phyloP scores from a whole-genome alignment of 2,113 vertebrate species.

The Pristiophorus japonicus region DNA sequence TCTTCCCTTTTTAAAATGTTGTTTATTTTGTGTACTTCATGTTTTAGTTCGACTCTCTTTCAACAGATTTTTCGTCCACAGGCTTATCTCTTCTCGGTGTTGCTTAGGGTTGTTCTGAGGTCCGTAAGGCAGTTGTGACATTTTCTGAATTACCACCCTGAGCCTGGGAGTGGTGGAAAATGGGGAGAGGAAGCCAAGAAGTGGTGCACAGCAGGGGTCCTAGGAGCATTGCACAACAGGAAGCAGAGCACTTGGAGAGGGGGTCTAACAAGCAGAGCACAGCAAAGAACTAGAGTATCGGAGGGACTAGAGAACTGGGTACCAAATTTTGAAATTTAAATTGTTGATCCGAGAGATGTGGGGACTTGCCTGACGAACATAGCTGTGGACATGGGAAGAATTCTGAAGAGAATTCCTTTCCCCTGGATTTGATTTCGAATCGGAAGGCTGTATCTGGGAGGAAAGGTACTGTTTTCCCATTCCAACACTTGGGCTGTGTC shows the following conservation, averaged over 20 bases:
- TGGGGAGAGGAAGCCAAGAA: neutral
- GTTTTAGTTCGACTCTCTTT: neutral
- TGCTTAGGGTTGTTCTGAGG: neutral
- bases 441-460: neutral
- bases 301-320: neutral
- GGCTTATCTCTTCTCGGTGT: neutral
- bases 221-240: neutral
- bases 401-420: too few species aligned
- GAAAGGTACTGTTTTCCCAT: too few species aligned
- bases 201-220: neutral
- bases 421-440: neutral
- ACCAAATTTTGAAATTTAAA: too few species aligned
- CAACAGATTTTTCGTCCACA: neutral
- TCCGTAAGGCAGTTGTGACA: neutral
- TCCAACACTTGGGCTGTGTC: too few species aligned
- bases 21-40: neutral
- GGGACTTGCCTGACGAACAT: neutral
- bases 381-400: neutral
- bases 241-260: neutral
- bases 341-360: neutral
- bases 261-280: neutral
- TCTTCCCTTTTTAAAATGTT: neutral
- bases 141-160: neutral
- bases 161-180: neutral
- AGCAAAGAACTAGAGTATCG: neutral